Evolutionary conservation across 2,888 invertebrate genomes (phyloP), one percentile per base, ranked within the genome.

Genomic region (Pandemis corylana): DNA sequence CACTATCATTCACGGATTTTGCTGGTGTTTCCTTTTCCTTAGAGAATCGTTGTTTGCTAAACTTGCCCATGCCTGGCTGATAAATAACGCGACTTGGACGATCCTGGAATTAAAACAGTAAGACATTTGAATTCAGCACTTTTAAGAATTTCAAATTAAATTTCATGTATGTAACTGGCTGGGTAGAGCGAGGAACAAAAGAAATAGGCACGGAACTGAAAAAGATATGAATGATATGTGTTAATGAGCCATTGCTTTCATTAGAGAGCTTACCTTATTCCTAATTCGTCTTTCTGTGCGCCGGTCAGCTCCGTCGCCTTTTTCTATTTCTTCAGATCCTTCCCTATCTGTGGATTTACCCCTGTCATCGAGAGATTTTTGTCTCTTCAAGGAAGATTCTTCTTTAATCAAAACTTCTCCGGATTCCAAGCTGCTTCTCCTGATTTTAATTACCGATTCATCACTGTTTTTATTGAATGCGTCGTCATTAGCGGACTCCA

Each of bases 1-100:
- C 94, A 85, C 92, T 91, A 83, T 93, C 93, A 79, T 83, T 91
- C 51, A 93, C 85, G 71, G 88, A 80, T 85, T 90, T 92, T 56
- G 85, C 82, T 44, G 83, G 56, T 67, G 85, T 76, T 61, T 92
- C 94, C 77, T 95, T 95, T 66, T 93, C 94, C 80, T 95, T 95
- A 15, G 94, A 94, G 66, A 95, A 85, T 67, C 95, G 95, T 80
- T 96, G 96, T 86, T 96, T 96, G 82, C 96, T 96, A 85, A 97
- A 96, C 82, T 96, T 96, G n/a, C 97, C 96, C 97, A 97, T 98
- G 36, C 98, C 98, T 0, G 98, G 98, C 80, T 98, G 96, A 89
- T 98, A 98, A 80, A 98, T 97, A 76, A 97, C 97, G 86, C 98
- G 96, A 62, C 98, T 97, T 41, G 98, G 98, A 61, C 98, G 97